These are phyloP conservation scores for Cephus runcator DNA, from an alignment of 2,888 invertebrate genomes.

Conservation along the genomic window DNA sequence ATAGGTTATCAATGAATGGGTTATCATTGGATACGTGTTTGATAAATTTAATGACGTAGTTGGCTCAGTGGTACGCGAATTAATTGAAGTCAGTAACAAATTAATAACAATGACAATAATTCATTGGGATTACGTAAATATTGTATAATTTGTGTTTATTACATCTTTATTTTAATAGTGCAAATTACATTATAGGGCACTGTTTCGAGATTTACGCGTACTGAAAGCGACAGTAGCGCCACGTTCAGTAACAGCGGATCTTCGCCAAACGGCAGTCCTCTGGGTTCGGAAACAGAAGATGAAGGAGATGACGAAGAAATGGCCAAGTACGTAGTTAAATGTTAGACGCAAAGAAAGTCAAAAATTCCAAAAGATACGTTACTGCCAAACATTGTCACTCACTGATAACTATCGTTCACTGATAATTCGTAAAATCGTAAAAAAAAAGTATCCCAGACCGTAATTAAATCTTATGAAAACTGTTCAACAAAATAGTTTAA, in stretches of 20 bases:
- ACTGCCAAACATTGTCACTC: not conserved
- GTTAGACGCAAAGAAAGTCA: not conserved
- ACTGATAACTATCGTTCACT: not conserved
- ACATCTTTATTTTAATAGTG: not conserved
- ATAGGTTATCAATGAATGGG: not conserved
- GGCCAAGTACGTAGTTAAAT: constrained; percentile 49
- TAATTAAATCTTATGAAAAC: not conserved
- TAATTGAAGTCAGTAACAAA: not conserved
- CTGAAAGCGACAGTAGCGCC: constrained; percentile 63
- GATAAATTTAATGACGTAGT: not conserved
- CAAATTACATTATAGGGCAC: constrained; percentile 36
- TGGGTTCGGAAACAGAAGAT: constrained; percentile 62
- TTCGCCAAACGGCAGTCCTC: constrained; percentile 60
- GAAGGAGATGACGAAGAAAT: constrained; percentile 59
- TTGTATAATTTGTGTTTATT: not conserved
- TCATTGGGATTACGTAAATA: not conserved
- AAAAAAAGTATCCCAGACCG: not conserved
- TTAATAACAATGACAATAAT: not conserved
- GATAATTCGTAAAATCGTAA: not conserved
- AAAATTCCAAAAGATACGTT: not conserved
- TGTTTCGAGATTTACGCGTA: constrained; percentile 47
- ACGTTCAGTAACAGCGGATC: constrained; percentile 66
- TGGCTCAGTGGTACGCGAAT: not conserved
- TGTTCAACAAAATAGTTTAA: not conserved
- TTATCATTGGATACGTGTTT: not conserved